A percentile compares a stretch with the other conserved stretches of the same genome.
Evolutionary conservation across 2,113 vertebrate genomes (phyloP).

Genomic region (Garra rufa): DNA sequence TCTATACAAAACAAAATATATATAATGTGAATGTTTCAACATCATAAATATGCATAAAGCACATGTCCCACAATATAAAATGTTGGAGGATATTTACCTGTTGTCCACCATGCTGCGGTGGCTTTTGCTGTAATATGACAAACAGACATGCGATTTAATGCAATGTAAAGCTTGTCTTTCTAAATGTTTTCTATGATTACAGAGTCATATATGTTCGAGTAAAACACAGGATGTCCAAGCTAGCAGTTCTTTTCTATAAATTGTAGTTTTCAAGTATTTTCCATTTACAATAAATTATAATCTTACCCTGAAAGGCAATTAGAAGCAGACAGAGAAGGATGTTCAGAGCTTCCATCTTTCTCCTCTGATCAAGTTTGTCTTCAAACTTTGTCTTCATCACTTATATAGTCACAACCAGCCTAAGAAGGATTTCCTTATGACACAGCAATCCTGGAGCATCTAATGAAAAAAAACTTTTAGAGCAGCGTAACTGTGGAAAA

Average conservation of each 20-base stretch:
- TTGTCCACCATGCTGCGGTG: background rate
- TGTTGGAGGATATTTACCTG: background rate
- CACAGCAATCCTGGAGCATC: background rate
- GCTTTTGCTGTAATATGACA: background rate
- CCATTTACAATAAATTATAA: background rate
- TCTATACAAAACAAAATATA: slow-evolving; percentile 63
- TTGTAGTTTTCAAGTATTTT: background rate
- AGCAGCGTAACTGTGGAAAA: background rate
- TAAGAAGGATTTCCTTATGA: slow-evolving; percentile 1
- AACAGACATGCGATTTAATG: background rate
- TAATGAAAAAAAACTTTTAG: background rate
- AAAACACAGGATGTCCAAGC: background rate
- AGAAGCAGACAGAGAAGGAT: background rate
- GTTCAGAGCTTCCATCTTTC: background rate
- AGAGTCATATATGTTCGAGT: background rate
- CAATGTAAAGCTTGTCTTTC: background rate
- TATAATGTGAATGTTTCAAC: background rate
- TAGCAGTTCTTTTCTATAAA: background rate
- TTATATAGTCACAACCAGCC: background rate
- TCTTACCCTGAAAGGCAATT: slow-evolving; percentile 5
- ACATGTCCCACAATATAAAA: background rate
- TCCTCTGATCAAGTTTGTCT: background rate
- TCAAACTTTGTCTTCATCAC: background rate
- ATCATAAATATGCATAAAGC: background rate
- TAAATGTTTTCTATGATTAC: background rate